Evolutionary conservation across 2,888 invertebrate species (phyloP).

Genomic region (Neoitamus cyanurus): DNA sequence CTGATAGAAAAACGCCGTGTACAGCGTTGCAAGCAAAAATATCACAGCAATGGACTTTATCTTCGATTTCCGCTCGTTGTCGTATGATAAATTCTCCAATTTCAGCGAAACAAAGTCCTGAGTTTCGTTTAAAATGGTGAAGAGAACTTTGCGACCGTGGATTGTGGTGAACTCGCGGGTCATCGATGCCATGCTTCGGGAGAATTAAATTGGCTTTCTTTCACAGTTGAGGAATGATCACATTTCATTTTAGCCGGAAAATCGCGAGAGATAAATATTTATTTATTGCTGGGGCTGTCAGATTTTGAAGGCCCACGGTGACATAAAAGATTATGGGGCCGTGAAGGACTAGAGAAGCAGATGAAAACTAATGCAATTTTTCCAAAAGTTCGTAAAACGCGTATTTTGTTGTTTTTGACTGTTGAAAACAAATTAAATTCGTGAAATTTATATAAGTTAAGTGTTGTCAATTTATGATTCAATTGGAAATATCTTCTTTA

Average conservation of each 20-base stretch:
- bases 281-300: background rate
- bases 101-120: constrained; percentile 53
- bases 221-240: background rate
- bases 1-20: background rate
- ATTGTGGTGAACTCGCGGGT: constrained; percentile 1
- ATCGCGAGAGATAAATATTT: background rate
- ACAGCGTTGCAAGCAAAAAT: background rate
- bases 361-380: background rate
- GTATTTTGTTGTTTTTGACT: background rate
- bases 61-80: constrained; percentile 49
- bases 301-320: background rate
- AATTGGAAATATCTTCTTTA: no score
- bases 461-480: no score
- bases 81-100: constrained; percentile 52
- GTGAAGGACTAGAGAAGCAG: background rate
- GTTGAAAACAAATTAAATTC: background rate
- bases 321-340: background rate
- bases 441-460: background rate
- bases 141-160: constrained; percentile 47
- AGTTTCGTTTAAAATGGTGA: constrained; percentile 48
- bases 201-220: background rate
- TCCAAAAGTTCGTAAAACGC: background rate
- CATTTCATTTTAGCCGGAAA: background rate
- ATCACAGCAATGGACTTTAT: background rate
- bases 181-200: background rate